These are phyloP conservation scores for Priocnemis perturbator DNA, from an alignment of 2,888 invertebrate species.

Conservation along the genomic window DNA sequence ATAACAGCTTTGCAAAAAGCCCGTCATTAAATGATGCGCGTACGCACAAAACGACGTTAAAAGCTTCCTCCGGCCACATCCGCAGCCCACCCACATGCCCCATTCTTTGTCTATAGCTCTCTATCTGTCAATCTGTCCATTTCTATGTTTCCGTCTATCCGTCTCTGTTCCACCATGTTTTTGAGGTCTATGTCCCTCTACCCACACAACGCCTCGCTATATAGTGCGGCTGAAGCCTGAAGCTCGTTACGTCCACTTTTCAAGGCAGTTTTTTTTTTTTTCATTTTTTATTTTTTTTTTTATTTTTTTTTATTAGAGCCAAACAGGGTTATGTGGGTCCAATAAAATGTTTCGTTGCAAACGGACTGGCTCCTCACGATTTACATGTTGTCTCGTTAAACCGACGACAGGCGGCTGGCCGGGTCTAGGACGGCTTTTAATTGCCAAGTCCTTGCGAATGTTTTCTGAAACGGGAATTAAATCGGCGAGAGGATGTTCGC, in stretches of 20 bases:
- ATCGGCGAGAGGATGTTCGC: not conserved
- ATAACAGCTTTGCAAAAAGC: conserved; percentile 13
- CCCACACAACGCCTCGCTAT: not conserved
- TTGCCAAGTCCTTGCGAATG: conserved; percentile 4
- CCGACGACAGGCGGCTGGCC: not conserved
- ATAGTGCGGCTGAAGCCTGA: not conserved
- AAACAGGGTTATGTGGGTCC: conserved; percentile 4
- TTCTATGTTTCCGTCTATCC: not conserved
- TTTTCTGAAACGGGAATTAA: not conserved
- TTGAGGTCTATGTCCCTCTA: not conserved
- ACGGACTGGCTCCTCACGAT: not conserved
- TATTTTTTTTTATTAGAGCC: not conserved
- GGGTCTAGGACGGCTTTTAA: not conserved
- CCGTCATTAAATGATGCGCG: conserved; percentile 11
- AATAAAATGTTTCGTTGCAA: conserved; percentile 9
- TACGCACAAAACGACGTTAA: not conserved
- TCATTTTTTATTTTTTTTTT: not conserved
- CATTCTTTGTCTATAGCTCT: not conserved
- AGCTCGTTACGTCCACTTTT: not conserved
- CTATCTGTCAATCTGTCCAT: not conserved
- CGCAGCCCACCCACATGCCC: not conserved
- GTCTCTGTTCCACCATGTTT: conserved; percentile 1
- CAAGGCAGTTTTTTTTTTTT: not conserved
- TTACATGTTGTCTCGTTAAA: conserved; percentile 4
- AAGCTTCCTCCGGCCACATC: not conserved